Evolutionary conservation across 2,797 vertebrate genomes (phyloP).

Genomic region (Emys orbicularis): DNA sequence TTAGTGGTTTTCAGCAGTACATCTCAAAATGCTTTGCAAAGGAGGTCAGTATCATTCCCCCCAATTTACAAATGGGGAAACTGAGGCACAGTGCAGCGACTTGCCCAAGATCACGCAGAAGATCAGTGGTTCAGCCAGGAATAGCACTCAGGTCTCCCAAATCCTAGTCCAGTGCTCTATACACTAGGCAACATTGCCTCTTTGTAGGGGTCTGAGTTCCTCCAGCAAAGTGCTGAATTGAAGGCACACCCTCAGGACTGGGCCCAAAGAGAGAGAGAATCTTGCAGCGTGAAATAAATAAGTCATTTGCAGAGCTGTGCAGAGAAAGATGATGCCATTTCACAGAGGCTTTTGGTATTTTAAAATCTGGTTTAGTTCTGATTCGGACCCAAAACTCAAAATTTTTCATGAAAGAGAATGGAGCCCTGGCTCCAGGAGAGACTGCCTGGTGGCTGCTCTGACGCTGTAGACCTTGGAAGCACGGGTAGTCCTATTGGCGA

Average conservation of each 20-base stretch:
- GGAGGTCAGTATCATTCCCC: neutral
- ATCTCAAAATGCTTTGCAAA: neutral
- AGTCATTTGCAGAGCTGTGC: neutral
- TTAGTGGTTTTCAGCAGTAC: neutral
- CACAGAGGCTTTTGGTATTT: neutral
- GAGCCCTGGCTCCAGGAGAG: neutral
- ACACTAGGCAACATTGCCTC: accelerated
- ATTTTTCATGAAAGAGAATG: neutral
- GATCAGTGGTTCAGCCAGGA: accelerated
- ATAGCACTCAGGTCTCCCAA: accelerated
- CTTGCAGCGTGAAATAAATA: neutral
- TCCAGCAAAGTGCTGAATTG: accelerated
- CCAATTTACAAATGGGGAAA: neutral
- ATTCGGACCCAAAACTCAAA: neutral
- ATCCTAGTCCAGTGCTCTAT: neutral
- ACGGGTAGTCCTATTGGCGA: neutral
- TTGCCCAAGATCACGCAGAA: neutral
- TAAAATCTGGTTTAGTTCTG: neutral
- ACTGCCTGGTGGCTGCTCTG: neutral
- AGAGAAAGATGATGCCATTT: neutral
- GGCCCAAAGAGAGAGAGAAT: neutral
- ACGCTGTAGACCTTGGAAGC: no score
- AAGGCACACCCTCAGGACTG: accelerated
- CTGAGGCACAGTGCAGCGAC: neutral
- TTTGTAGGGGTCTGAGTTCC: accelerated